Base-by-base conservation (phyloP, 2,888 invertebrate genomes). In the Piscicola geometra region DNA sequence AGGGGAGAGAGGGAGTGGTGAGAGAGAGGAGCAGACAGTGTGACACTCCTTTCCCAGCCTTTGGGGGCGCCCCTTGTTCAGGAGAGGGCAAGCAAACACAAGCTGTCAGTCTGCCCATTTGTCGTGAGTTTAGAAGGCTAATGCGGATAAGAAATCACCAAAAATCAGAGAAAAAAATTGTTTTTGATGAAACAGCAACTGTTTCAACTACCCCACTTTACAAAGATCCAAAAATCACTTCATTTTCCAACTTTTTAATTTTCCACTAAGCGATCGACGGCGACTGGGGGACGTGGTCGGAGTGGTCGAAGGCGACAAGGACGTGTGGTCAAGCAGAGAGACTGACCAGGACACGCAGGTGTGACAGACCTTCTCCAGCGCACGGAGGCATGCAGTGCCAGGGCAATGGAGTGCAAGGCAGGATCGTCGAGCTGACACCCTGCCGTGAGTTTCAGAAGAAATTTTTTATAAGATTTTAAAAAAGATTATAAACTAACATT, bases 31-130 rank as follows among this genome's bases (percentile, higher is more conserved):
- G 78, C 1, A 81, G 86, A 25, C 77, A 79, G 9, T 86, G 86
- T 80, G 80, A 84, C 78, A 81, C 81, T 73, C 85, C 85, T 0
- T 72, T 78, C 5, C 83, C 84, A 1, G 78, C 79, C 60, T 80
- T 82, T 78, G 85, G 84, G 47, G 86, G 86, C 0, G 77, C 75
- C 5, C 56, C 67, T 1, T 86, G 86, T 79, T 67, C 67, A n/a
- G 85, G 85, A 5, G 78, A 77, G 28, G 70, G 25, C 21, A 70
- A 41, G 18, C 21, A 70, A 28, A 41, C 25, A 18, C 36, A 70
- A 21, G 70, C 25, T 28, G 70, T 70, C 21, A 21, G 25, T 21
- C 35, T 30, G 0, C 33, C 28, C 15, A 35, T 41, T 0, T 70
- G 70, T 36, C 70, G 70, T 70, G 15, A 70, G 70, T 70, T n/a